A percentile compares a stretch with the other conserved stretches of the same genome.
Conservation (phyloP, 1,140 invertebrate genomes). For the Brachionus plicatilis region DNA sequence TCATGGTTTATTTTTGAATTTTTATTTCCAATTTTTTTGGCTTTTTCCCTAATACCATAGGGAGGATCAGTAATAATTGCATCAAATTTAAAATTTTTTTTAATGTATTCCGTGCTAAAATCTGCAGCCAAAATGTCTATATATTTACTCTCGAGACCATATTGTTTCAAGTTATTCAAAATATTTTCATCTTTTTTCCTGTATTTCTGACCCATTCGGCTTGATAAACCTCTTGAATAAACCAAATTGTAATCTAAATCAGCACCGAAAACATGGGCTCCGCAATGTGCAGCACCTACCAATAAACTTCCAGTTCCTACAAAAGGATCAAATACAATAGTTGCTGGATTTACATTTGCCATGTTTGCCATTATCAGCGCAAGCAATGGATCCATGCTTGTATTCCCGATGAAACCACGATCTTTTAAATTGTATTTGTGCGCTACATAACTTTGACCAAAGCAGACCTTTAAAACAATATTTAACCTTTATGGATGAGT, state of each 20-base stretch:
- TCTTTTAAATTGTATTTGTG: slow-evolving; percentile 74
- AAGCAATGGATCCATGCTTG: slow-evolving; percentile 88
- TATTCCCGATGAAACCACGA: slow-evolving; percentile 90
- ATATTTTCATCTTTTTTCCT: slow-evolving; percentile 78
- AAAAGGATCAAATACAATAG: slow-evolving; percentile 84
- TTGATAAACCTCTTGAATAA: slow-evolving; percentile 70
- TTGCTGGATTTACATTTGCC: slow-evolving; percentile 67
- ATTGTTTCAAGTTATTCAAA: slow-evolving; percentile 75
- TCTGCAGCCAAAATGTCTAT: slow-evolving; percentile 83
- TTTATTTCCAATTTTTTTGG: slow-evolving; percentile 69
- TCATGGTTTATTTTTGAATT: not conserved
- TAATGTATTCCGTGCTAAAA: slow-evolving; percentile 64
- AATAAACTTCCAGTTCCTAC: slow-evolving; percentile 85
- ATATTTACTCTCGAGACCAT: slow-evolving; percentile 69
- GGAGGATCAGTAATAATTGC: slow-evolving; percentile 86
- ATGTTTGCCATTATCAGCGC: slow-evolving; percentile 90
- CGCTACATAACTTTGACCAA: slow-evolving; percentile 74
- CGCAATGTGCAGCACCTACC: slow-evolving; percentile 81
- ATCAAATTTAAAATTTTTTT: slow-evolving; percentile 64
- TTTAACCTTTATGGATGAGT: slow-evolving; percentile 21
- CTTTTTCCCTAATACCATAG: slow-evolving; percentile 86
- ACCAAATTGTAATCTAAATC: slow-evolving; percentile 90
- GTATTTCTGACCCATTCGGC: slow-evolving; percentile 59
- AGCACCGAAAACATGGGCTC: slow-evolving; percentile 77
- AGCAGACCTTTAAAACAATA: slow-evolving; percentile 60